Percentiles rank a stretch among this genome's conserved stretches.
Conservation (phyloP, 2,797 vertebrate genomes). For the Malurus leucopterus region DNA sequence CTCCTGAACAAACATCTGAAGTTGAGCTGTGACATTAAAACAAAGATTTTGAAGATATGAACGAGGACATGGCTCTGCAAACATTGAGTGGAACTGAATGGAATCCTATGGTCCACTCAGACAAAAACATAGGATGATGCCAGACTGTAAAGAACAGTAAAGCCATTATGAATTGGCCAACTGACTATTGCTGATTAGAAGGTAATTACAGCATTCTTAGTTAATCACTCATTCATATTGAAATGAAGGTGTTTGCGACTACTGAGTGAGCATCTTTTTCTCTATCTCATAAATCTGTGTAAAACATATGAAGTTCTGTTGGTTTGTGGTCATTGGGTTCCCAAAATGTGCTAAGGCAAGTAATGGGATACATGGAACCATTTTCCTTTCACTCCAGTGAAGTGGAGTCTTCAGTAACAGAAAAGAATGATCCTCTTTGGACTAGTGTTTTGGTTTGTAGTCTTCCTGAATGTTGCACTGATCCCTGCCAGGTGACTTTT, state of each 20-base stretch:
- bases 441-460: background rate
- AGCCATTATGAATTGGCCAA: background rate
- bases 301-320: background rate
- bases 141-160: background rate
- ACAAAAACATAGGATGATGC: background rate
- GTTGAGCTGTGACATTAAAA: background rate
- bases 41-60: background rate
- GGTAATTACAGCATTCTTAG: background rate
- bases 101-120: background rate
- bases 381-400: background rate
- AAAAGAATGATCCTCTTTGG: background rate
- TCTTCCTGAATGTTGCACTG: background rate
- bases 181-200: background rate
- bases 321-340: background rate
- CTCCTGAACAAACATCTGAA: background rate
- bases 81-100: background rate
- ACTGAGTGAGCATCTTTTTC: background rate
- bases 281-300: background rate
- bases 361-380: background rate
- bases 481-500: background rate
- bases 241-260: background rate
- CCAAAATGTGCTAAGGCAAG: background rate
- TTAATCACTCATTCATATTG: background rate
- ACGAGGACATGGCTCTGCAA: background rate
- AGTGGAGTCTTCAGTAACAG: background rate